A percentile compares a stretch with the other conserved stretches of the same genome.
Evolutionary conservation across 2,797 vertebrate genomes (phyloP).

Genomic region (Crenichthys baileyi): DNA sequence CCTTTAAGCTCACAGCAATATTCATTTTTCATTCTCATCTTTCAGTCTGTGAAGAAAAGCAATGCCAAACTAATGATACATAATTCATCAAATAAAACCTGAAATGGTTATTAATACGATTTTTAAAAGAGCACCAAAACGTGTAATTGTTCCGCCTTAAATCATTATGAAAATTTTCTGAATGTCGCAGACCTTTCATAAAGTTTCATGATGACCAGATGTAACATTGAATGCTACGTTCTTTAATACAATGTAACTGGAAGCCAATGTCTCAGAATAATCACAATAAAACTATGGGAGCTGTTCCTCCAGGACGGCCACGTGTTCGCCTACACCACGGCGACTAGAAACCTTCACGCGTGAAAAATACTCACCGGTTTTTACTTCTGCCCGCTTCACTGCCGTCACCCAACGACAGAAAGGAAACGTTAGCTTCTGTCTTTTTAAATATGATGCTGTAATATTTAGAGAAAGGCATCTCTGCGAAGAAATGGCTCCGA

Average conservation of each 20-base stretch:
- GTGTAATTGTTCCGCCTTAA: background rate
- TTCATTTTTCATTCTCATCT: background rate
- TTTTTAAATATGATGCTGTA: background rate
- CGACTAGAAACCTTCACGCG: background rate
- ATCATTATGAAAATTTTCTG: background rate
- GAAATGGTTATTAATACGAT: background rate
- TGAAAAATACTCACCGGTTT: background rate
- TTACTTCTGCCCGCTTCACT: background rate
- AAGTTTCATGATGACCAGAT: background rate
- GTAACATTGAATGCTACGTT: background rate
- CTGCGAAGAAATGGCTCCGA: background rate
- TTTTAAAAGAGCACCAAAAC: background rate
- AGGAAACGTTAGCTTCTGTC: background rate
- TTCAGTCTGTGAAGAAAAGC: background rate
- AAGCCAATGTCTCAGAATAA: background rate
- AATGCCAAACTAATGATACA: background rate
- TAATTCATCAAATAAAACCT: background rate
- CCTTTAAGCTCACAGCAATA: background rate
- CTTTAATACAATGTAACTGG: background rate
- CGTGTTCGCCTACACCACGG: constrained; percentile 20
- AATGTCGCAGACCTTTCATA: too few relatives aligned
- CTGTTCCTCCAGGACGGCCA: background rate
- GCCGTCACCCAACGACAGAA: too few relatives aligned
- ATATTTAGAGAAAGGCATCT: background rate
- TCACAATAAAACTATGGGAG: background rate